Evolutionary conservation across 1,140 invertebrate species (phyloP).

Genomic region (Drosophila tropicalis): DNA sequence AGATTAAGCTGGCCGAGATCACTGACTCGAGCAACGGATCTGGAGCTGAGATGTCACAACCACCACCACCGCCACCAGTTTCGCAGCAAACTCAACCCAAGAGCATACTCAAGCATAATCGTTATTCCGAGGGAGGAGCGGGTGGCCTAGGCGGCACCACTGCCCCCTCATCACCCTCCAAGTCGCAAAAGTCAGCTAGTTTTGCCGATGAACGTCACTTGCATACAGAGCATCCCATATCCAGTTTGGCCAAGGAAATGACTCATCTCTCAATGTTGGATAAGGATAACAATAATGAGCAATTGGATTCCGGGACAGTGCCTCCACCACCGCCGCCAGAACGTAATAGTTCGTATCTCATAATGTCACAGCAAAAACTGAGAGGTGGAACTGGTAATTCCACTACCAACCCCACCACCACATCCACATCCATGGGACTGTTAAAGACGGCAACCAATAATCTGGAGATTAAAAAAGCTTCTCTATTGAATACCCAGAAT

Average conservation of each 20-base stretch:
- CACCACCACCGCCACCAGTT: conserved; percentile 27
- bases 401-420: conserved; percentile 32
- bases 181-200: conserved; percentile 81
- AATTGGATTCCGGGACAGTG: conserved; percentile 48
- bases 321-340: conserved; percentile 89
- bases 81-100: conserved; percentile 69
- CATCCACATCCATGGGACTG: conserved; percentile 41
- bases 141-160: conserved; percentile 19
- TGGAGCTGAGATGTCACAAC: conserved; percentile 5
- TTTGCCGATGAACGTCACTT: conserved; percentile 80
- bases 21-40: conserved; percentile 51
- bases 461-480: conserved; percentile 62
- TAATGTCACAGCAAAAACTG: conserved; percentile 88
- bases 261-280: conserved; percentile 63
- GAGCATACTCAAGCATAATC: conserved; percentile 82
- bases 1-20: conserved; percentile 75
- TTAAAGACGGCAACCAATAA: conserved; percentile 10
- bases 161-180: conserved; percentile 80
- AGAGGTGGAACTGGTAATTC: conserved; percentile 39
- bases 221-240: conserved; percentile 80
- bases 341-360: conserved; percentile 91
- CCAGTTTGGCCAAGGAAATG: conserved; percentile 72
- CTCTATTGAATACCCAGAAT: conserved; percentile 43
- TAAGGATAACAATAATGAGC: conserved; percentile 65
- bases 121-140: conserved; percentile 66